Percentiles rank a stretch among this genome's conserved stretches.
Evolutionary conservation across 2,113 vertebrate genomes (phyloP).

Genomic region (Chinchilla lanigera): DNA sequence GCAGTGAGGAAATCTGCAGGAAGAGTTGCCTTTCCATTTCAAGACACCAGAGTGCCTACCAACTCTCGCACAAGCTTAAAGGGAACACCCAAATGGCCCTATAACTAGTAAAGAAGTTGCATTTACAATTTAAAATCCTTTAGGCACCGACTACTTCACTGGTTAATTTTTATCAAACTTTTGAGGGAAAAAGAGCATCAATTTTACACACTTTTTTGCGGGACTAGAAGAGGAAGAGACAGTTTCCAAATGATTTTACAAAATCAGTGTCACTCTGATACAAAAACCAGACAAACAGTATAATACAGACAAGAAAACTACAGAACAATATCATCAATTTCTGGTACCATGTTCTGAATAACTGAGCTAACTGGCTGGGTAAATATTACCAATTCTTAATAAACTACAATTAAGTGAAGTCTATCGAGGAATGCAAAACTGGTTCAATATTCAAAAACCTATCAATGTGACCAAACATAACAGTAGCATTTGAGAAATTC

Average conservation of each 20-base stretch:
- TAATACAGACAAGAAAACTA: neutral
- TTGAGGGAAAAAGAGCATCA: neutral
- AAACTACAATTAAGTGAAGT: neutral
- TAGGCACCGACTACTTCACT: neutral
- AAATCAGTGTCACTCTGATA: neutral
- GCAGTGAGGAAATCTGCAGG: neutral
- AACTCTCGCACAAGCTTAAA: neutral
- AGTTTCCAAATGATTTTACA: neutral
- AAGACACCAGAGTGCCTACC: neutral
- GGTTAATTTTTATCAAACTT: neutral
- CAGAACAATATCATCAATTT: neutral
- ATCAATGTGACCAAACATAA: neutral
- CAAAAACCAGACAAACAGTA: neutral
- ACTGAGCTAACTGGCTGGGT: neutral
- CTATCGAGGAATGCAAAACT: conserved; percentile 12
- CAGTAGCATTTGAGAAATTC: conserved; percentile 23
- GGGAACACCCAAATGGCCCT: neutral
- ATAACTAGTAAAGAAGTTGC: neutral
- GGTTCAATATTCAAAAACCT: neutral
- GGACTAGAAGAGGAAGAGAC: neutral
- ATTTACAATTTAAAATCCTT: neutral
- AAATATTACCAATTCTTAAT: neutral
- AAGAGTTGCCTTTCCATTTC: neutral
- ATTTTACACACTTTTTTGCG: neutral
- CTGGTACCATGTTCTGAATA: neutral